These are phyloP conservation scores for Symphodus melops DNA, from an alignment of 2,113 vertebrate genomes.

Conservation along the genomic window DNA sequence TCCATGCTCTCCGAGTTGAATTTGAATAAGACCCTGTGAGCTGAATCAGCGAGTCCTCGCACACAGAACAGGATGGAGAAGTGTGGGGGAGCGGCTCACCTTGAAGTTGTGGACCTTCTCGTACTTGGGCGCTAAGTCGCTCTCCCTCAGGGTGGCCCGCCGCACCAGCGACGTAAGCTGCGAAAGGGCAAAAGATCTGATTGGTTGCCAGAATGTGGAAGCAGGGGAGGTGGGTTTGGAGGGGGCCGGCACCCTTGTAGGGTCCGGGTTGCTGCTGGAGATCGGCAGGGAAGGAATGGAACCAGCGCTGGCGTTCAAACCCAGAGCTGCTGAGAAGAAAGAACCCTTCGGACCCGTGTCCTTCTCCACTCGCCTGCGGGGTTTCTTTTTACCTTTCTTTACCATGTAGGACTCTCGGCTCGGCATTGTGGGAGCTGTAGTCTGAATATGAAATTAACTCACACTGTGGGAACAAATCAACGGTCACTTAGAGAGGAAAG, in stretches of 20 bases:
- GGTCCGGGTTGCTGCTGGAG: conserved; percentile 26
- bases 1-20: conserved; percentile 36
- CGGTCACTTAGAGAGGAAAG: background rate
- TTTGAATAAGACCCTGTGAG: conserved; percentile 57
- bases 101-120: conserved; percentile 99
- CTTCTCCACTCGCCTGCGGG: conserved; percentile 44
- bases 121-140: conserved; percentile 93
- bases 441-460: background rate
- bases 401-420: conserved; percentile 54
- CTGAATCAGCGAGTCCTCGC: conserved; percentile 50
- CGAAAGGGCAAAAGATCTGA: conserved; percentile 99
- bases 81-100: conserved; percentile 84
- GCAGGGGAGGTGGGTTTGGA: conserved; percentile 75
- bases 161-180: conserved; percentile 98
- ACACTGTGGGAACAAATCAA: background rate
- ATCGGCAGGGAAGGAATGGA: conserved; percentile 53
- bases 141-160: conserved; percentile 98
- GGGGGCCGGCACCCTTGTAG: conserved; percentile 18
- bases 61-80: background rate
- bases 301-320: conserved; percentile 50
- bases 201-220: conserved; percentile 91
- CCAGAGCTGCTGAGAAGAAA: conserved; percentile 52
- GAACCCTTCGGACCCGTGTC: conserved; percentile 47
- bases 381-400: conserved; percentile 57
- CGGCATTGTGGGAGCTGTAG: conserved; percentile 60